These are phyloP conservation scores for Nebria ingens DNA, from an alignment of 1,140 invertebrate species.

Conservation along the genomic window DNA sequence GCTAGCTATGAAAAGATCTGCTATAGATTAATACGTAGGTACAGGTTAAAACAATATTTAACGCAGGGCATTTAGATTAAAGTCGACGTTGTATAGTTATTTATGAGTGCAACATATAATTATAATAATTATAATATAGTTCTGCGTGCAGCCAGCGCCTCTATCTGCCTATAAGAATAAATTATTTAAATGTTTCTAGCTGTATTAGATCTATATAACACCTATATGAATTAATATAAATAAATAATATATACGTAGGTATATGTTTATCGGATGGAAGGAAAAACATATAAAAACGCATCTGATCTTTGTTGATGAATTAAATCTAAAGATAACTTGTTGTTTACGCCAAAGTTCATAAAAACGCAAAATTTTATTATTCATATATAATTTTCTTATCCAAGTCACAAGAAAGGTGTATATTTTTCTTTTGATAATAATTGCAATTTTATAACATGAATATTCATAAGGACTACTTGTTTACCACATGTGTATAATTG, in stretches of 20 bases:
- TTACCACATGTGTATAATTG: too few relatives aligned
- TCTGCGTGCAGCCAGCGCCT: slow-evolving; percentile 3
- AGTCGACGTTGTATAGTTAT: slow-evolving; percentile 2
- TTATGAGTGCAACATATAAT: slow-evolving; percentile 6
- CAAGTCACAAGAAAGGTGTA: too few relatives aligned
- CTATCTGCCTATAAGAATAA: background rate
- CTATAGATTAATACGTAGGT: slow-evolving; percentile 7
- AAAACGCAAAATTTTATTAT: too few relatives aligned
- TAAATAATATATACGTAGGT: background rate
- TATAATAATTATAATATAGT: slow-evolving; percentile 10
- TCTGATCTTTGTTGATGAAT: too few relatives aligned
- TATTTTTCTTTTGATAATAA: too few relatives aligned
- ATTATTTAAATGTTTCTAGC: slow-evolving; percentile 7
- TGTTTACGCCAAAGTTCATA: too few relatives aligned
- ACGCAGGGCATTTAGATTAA: slow-evolving; percentile 6
- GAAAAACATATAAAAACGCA: too few relatives aligned
- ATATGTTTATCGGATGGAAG: background rate
- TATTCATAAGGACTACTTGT: too few relatives aligned
- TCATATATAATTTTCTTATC: too few relatives aligned
- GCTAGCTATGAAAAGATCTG: slow-evolving; percentile 7
- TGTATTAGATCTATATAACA: background rate
- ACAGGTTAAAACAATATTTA: slow-evolving; percentile 6
- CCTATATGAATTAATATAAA: background rate
- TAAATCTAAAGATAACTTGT: too few relatives aligned
- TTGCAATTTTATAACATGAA: too few relatives aligned